Evolutionary conservation across 2,797 vertebrate genomes (phyloP).

Genomic region (Chelon labrosus): DNA sequence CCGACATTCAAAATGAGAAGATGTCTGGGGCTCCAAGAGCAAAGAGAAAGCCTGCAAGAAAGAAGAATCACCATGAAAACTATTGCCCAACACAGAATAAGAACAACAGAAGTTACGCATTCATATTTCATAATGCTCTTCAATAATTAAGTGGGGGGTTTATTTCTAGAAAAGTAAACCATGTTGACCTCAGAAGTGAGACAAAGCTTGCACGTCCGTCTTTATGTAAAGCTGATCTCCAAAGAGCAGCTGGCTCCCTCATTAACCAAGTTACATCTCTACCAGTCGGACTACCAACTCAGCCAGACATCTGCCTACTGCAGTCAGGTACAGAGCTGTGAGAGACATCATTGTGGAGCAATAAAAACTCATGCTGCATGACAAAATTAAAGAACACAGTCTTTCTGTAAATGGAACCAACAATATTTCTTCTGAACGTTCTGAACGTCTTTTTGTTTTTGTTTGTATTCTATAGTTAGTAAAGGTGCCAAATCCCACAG

Average conservation of each 20-base stretch:
- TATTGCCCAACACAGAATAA: slow-evolving; percentile 10
- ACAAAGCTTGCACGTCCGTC: slow-evolving; percentile 57
- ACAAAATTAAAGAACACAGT: slow-evolving; percentile 55
- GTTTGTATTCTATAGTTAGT: slow-evolving; percentile 37
- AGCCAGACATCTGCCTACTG: not conserved
- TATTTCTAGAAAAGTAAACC: slow-evolving; percentile 59
- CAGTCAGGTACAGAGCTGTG: not conserved
- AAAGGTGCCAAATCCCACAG: not conserved
- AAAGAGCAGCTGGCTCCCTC: slow-evolving; percentile 15
- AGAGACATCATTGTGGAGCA: slow-evolving; percentile 29
- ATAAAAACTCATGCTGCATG: slow-evolving; percentile 41
- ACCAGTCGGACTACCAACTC: not conserved
- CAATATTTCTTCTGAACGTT: slow-evolving; percentile 17
- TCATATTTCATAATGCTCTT: slow-evolving; percentile 60
- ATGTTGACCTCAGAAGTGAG: slow-evolving; percentile 14
- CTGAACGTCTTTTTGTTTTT: too few species aligned
- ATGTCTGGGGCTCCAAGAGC: too few species aligned
- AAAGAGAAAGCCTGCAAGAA: not conserved
- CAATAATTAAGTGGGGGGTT: slow-evolving; percentile 61
- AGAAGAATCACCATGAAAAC: not conserved
- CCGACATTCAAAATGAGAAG: too few species aligned
- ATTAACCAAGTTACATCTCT: not conserved
- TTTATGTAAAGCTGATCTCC: slow-evolving; percentile 13
- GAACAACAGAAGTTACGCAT: slow-evolving; percentile 35
- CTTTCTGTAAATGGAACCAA: slow-evolving; percentile 5